Evolutionary conservation across 2,888 invertebrate genomes (phyloP), one percentile per base, ranked within the genome.

Genomic region (Drosophila dives): DNA sequence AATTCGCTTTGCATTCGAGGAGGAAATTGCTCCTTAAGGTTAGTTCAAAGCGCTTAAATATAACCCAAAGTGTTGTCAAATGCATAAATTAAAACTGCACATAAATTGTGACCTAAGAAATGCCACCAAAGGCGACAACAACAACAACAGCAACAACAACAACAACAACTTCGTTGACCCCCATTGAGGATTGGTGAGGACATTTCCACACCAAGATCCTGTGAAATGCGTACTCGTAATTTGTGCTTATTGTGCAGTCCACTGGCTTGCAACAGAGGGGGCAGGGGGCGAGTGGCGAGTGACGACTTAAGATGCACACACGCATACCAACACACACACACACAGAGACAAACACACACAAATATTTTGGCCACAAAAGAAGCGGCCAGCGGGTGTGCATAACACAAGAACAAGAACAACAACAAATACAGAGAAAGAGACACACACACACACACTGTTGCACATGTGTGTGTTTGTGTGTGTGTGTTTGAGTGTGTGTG

Each of bases 211-310:
- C 69, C 51, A 59, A 68, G 54, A 58, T 54, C 51, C 34, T 61
- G 54, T 63, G 66, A 69, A 72, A 76, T 79, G 67, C 77, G 80
- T 66, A 76, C 83, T 76, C 80, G 87, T 83, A 89, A 87, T 87
- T 87, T 87, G 87, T 80, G 83, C 81, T 83, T 78, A 83, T 87
- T 89, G 89, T 87, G 77, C 83, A 80, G 54, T 66, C 59, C 73
- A 66, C 33, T 75, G 70, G 62, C 58, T 59, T 61, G 72, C 49
- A 51, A 50, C 62, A 67, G 54, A 36, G 51, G 45, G 32, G 61
- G 20, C 20, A 45, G 49, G 38, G 38, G 36, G 40, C 29, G 23
- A 23, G 23, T 23, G 62, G 33, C 26, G 56, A 33, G 34, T 54
- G 55, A 48, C 50, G 48, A 11, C 67, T 56, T 60, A 77, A 77